These are phyloP conservation scores for Willowsia nigromaculata DNA, from an alignment of 2,888 invertebrate genomes.

Conservation along the genomic window DNA sequence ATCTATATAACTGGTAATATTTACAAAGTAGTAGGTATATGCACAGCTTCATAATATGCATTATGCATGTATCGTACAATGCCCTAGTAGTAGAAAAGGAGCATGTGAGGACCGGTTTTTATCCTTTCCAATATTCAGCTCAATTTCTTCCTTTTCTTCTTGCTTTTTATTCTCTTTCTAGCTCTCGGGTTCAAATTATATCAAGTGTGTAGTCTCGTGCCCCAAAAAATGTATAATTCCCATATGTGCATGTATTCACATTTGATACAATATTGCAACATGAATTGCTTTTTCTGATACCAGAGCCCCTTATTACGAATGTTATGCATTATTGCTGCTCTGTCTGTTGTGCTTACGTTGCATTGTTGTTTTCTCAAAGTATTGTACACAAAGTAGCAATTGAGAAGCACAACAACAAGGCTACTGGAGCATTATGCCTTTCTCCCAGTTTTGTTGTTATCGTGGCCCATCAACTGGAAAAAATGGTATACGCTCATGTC, in stretches of 20 bases:
- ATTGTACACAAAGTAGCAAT: neutral
- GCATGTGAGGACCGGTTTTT: constrained; percentile 1
- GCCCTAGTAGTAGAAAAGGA: neutral
- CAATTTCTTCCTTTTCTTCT: neutral
- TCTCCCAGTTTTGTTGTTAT: neutral
- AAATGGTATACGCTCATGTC: constrained; percentile 8
- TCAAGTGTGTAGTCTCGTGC: neutral
- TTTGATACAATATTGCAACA: constrained; percentile 3
- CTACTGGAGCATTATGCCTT: neutral
- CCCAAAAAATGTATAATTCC: neutral
- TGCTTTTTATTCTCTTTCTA: neutral
- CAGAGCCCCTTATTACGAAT: neutral
- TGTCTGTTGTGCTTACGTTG: neutral
- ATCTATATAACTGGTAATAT: neutral
- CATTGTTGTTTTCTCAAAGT: neutral
- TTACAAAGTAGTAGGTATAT: neutral
- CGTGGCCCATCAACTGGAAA: constrained; percentile 12
- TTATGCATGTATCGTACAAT: neutral
- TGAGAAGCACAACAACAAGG: neutral
- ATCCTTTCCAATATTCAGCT: constrained; percentile 5
- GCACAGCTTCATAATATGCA: neutral
- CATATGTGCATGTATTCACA: neutral
- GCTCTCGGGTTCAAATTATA: neutral
- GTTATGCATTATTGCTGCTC: constrained; percentile 3
- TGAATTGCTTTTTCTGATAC: neutral